These are phyloP conservation scores for Sus cebifrons DNA, from an alignment of 2,797 vertebrate genomes.

Conservation along the genomic window DNA sequence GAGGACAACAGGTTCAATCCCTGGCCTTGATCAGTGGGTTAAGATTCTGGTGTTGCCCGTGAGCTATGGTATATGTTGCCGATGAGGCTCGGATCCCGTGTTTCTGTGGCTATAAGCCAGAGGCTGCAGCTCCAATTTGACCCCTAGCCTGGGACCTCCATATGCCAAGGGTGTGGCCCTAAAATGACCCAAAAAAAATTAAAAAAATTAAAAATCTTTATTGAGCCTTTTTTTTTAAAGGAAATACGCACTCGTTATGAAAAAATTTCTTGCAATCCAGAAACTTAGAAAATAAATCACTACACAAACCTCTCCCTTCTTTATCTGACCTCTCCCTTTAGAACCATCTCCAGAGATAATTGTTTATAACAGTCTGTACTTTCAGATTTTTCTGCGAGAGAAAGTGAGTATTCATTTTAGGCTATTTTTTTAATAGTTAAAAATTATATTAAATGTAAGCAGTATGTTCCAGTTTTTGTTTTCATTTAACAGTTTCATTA, in stretches of 20 bases:
- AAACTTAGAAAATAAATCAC: background rate
- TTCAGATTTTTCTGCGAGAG: background rate
- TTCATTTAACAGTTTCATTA: background rate
- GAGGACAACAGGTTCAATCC: too few relatives aligned
- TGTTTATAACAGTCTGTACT: background rate
- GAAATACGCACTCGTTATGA: background rate
- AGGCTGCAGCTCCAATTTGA: too few relatives aligned
- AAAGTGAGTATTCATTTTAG: background rate
- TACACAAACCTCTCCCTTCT: background rate
- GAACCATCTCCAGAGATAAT: background rate
- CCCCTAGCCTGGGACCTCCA: too few relatives aligned
- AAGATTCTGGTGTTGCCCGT: too few relatives aligned
- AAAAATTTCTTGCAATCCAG: background rate
- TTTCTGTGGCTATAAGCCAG: too few relatives aligned
- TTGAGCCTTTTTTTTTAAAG: background rate
- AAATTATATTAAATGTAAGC: background rate
- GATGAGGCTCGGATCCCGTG: too few relatives aligned
- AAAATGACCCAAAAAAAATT: too few relatives aligned
- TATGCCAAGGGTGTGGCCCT: too few relatives aligned
- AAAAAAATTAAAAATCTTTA: background rate
- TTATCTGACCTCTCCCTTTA: background rate
- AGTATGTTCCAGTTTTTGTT: background rate
- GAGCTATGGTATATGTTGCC: too few relatives aligned
- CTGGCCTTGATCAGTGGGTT: too few relatives aligned
- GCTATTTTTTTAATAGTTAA: background rate